phyloP scores from a whole-genome alignment of 35 echinoderm and acorn worm species.

The Lytechinus variegatus region DNA sequence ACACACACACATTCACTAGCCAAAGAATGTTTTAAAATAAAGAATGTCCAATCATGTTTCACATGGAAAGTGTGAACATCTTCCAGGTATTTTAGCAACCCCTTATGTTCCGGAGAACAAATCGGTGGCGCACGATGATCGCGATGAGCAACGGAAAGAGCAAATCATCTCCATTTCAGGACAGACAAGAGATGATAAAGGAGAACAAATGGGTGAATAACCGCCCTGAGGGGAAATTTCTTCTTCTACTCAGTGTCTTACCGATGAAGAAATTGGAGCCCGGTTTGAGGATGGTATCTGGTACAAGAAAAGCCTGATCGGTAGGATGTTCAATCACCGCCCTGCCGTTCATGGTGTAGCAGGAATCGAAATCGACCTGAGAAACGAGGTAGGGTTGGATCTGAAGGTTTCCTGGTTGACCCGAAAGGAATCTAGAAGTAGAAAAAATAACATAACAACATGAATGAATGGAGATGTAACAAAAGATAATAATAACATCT shows the following conservation, averaged over 20 bases:
- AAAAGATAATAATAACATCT: neutral
- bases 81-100: neutral
- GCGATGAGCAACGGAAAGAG: neutral
- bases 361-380: constrained; percentile 40
- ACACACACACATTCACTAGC: no score
- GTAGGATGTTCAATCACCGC: constrained; percentile 7
- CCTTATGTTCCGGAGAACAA: neutral
- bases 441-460: neutral
- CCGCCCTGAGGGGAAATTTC: neutral
- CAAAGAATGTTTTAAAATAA: no score
- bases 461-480: neutral
- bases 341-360: neutral
- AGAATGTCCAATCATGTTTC: neutral
- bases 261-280: constrained; percentile 51
- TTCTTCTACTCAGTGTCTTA: constrained; percentile 21
- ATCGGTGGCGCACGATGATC: neutral
- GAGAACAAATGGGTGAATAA: constrained; percentile 18
- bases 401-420: neutral
- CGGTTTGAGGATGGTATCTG: neutral
- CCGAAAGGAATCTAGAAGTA: neutral
- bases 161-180: neutral
- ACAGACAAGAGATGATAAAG: neutral
- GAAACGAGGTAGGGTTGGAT: constrained; percentile 40
- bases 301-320: constrained; percentile 12
- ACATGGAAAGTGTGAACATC: neutral